Percentiles rank a stretch among this genome's conserved stretches.
Conservation (phyloP, 2,888 invertebrate species). For the Ochropleura leucogaster region DNA sequence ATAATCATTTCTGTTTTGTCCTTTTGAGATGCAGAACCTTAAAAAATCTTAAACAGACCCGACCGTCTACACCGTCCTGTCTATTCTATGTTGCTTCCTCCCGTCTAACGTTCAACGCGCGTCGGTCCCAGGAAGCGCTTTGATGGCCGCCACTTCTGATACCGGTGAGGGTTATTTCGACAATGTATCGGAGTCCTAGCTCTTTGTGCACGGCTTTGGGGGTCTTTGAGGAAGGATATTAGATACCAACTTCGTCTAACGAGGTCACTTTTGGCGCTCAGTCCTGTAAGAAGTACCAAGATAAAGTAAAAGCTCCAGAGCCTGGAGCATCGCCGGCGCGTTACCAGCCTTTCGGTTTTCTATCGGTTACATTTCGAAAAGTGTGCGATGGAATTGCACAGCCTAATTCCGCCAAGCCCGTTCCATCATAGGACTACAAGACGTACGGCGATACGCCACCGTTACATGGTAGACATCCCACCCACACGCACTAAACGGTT, state of each 20-base stretch:
- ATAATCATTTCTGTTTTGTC: no score
- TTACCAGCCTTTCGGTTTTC: no score
- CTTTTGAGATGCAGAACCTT: no score
- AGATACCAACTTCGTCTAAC: slow-evolving; percentile 11
- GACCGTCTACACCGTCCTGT: slow-evolving; percentile 13
- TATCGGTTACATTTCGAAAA: no score
- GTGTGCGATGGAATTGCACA: no score
- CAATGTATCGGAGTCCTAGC: slow-evolving; percentile 16
- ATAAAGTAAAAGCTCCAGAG: no score
- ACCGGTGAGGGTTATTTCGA: slow-evolving; percentile 27
- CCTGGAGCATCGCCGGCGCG: no score
- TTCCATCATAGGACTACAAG: no score
- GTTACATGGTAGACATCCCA: no score
- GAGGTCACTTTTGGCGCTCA: slow-evolving; percentile 11
- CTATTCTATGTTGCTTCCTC: slow-evolving; percentile 13
- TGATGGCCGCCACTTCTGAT: slow-evolving; percentile 29
- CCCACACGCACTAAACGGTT: no score
- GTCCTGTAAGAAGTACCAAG: neutral
- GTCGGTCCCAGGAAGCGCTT: slow-evolving; percentile 44
- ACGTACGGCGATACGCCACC: no score
- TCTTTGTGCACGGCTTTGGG: slow-evolving; percentile 7
- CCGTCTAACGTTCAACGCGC: slow-evolving; percentile 10
- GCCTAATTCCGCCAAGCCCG: no score
- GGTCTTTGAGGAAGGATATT: slow-evolving; percentile 7
- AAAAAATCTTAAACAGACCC: neutral